Evolutionary conservation across 2,797 vertebrate species (phyloP), one percentile per base, ranked within the genome.

Genomic region (Rhynchonycteris naso): DNA sequence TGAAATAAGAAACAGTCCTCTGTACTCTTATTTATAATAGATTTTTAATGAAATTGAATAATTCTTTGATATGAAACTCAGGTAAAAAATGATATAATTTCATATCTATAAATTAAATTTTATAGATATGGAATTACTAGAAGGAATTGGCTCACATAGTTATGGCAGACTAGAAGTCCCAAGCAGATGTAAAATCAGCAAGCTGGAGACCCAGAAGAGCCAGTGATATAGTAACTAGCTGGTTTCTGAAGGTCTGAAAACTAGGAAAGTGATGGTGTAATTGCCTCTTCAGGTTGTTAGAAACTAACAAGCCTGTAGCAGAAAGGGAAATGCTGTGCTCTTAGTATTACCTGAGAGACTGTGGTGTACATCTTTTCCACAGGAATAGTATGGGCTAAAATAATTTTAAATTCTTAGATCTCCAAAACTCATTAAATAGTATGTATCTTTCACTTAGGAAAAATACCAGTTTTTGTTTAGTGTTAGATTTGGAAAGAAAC

Each of bases 401-500:
- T 81, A 66, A 54, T 71, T 35, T 30, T 52, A 76, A 71, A 65
- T 7, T 21, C 15, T 80, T 91, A 88, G 47, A 43, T 79, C 21
- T 54, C 61, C 65, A 19, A 7, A 56, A 22, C 7, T 19, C 82
- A 54, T 93, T 94, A 80, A 83, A 54, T 88, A 88, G 7, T 78
- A 13, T 84, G 0, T 71, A 68, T n/a, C 81, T 78, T 97, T 95
- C 80, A 65, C 11, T 79, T 75, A 54, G 19, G 47, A 78, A 85
- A 89, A 82, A 52, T 59, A 75, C 3, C 61, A 54, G 2, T 30
- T 0, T 83, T 15, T 63, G 33, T n/a, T 4, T 35, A 88, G 19
- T 72, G 16, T 85, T 88, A 87, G 5, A 92, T 74, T 96, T 94
- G 90, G 15, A 94, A 92, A 24, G 28, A 87, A 78, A 80, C 8